Evolutionary conservation across 2,888 invertebrate species (phyloP), one percentile per base, ranked within the genome.

Genomic region (Physocephala rufipes): DNA sequence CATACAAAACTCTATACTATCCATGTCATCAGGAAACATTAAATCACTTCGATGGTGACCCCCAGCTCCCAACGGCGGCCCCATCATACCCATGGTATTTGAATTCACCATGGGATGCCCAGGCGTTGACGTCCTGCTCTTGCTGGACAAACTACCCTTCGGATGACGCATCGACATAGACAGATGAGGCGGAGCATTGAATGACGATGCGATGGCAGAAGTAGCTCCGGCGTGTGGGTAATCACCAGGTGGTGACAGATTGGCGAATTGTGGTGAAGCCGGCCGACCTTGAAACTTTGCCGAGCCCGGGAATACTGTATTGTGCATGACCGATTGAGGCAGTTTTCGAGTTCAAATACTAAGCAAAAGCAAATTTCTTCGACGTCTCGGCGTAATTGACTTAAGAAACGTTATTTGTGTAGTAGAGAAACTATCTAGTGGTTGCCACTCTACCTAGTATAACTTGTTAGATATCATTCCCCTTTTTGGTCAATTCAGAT

Each of bases 171-270:
- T 79, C 55, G 81, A 78, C 77, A 79, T 80, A 43, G 78, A 78
- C 62, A 72, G 72, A 21, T 76, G 73, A 53, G n/a, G n/a, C n/a
- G 73, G 73, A 19, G 65, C 26, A 15, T 73, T 74, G 21, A 78
- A 74, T 62, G 76, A 12, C 68, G 73, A 2, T 68, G 71, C 24
- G 70, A 72, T 12, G 67, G 71, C 66, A 69, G 74, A 61, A 70
- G 61, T 53, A 4, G 55, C 36, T 45, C 73, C 72, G 45, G 47
- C 55, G 61, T 91, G 90, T 75, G 91, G 91, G 85, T 91, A 92
- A 74, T 91, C 90, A 77, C 92, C 91, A 79, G 93, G 92, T 75
- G 91, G 93, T 76, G 92, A 91, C 86, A 93, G 93, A 87, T 91
- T 91, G 86, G 93, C 89, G 88, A 87, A 87, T 72, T 88, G 87